A percentile compares a stretch with the other conserved stretches of the same genome.
phyloP scores from a whole-genome alignment of 2,113 vertebrate genomes.

The Pygoscelis antarcticus region DNA sequence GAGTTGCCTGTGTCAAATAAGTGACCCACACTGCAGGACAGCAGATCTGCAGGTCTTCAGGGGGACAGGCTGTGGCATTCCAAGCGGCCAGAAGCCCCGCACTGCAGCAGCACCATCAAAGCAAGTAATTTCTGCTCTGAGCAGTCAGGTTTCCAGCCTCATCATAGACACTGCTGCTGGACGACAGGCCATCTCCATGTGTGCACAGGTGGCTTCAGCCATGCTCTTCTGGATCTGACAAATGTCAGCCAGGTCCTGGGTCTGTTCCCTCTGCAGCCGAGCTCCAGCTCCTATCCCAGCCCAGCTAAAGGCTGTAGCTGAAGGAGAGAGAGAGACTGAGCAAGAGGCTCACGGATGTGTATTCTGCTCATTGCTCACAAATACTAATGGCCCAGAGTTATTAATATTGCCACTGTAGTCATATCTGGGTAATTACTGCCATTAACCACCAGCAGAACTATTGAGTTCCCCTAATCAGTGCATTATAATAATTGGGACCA shows the following conservation, averaged over 20 bases:
- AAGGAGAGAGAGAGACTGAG: not conserved
- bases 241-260: not conserved
- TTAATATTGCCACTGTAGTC: conserved; percentile 68
- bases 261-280: not conserved
- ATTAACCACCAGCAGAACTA: conserved; percentile 69
- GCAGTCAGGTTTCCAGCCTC: not conserved
- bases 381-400: conserved; percentile 70
- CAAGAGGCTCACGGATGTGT: not conserved
- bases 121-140: not conserved
- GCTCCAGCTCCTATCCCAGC: not conserved
- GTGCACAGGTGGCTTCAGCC: not conserved
- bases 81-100: not conserved
- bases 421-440: conserved; percentile 66
- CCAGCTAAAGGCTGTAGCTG: not conserved
- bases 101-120: not conserved
- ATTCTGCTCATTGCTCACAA: conserved; percentile 64
- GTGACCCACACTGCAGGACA: not conserved
- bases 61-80: not conserved
- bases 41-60: not conserved
- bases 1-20: not conserved
- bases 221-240: not conserved
- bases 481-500: conserved; percentile 71
- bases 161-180: not conserved
- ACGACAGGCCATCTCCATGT: not conserved
- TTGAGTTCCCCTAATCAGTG: conserved; percentile 69